Base-by-base conservation (phyloP, 2,888 invertebrate genomes). In the Drosophila gaucha region DNA sequence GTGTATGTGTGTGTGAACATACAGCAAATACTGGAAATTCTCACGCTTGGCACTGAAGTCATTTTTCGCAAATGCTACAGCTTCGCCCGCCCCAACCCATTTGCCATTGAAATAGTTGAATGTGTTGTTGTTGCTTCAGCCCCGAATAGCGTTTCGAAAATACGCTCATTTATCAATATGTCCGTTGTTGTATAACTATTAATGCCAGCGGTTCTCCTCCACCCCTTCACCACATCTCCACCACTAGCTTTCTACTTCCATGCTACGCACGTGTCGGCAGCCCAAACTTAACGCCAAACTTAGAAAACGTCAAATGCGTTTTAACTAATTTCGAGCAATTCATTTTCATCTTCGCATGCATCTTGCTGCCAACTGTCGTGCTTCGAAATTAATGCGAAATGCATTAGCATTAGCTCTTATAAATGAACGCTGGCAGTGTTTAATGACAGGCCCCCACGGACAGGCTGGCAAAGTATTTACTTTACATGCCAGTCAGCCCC, bases 151-250 rank as follows among this genome's bases (percentile, higher is more conserved):
- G 67, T 52, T 76, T 74, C 62, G 84, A 67, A 85, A 86, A 86
- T 77, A 58, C 67, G 71, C 80, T 87, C 90, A 87, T 89, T 90
- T 89, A 89, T 89, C 89, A 89, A 89, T 86, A 83, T 88, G 89
- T 86, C 89, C 89, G 89, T 80, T 84, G 89, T 86, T 84, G 79
- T 87, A 88, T 83, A 90, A 90, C 88, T 87, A 87, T 87, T 87
- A 87, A 87, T 88, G 78, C 68, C 76, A 60, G 60, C 51, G 47
- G n/a, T n/a, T n/a, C n/a, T n/a, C 38, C 39, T 38, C 22, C 38
- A 30, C 18, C 20, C 10, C 41, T 10, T 39, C n/a, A n/a, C n/a
- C 6, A 18, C 2, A 46, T n/a, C 41, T 16, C 26, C 12, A 3
- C 6, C 6, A 1, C n/a, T 20, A 18, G 9, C 5, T n/a, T n/a